Percentiles rank a stretch among this genome's conserved stretches.
phyloP scores from a whole-genome alignment of 1,140 invertebrate genomes.

The Sitobion miscanthi region DNA sequence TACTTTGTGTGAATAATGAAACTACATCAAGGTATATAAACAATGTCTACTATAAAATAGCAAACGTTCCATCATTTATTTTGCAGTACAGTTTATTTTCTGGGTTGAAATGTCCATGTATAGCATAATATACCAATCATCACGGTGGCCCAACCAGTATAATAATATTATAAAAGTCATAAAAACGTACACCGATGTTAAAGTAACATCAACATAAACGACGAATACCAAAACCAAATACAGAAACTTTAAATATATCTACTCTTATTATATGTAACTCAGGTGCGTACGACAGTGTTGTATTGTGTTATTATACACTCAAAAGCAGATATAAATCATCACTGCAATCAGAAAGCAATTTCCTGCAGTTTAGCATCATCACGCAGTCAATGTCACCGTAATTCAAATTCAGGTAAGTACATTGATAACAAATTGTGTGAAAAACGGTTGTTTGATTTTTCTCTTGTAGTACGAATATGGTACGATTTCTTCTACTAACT shows the following conservation, averaged over 20 bases:
- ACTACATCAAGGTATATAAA: not conserved
- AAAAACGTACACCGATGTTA: not conserved
- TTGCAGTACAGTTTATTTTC: not conserved
- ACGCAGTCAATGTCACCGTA: not conserved
- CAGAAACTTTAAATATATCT: not conserved
- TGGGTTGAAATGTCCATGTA: not conserved
- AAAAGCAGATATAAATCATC: not conserved
- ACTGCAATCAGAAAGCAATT: not conserved
- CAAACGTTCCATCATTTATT: not conserved
- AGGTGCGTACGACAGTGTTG: not conserved
- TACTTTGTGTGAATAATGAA: not conserved
- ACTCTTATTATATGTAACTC: not conserved
- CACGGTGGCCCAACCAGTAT: not conserved
- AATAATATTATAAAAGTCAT: not conserved
- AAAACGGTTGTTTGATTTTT: not conserved
- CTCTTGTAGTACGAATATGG: not conserved
- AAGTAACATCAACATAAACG: no score
- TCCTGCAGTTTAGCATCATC: not conserved
- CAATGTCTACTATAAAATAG: not conserved
- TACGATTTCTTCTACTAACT: not conserved
- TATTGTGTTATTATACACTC: not conserved
- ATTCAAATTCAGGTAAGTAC: not conserved
- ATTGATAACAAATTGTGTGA: not conserved
- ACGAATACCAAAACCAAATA: not conserved
- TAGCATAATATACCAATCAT: not conserved